Base-by-base conservation (phyloP, 2,888 invertebrate species). In the Syritta pipiens region DNA sequence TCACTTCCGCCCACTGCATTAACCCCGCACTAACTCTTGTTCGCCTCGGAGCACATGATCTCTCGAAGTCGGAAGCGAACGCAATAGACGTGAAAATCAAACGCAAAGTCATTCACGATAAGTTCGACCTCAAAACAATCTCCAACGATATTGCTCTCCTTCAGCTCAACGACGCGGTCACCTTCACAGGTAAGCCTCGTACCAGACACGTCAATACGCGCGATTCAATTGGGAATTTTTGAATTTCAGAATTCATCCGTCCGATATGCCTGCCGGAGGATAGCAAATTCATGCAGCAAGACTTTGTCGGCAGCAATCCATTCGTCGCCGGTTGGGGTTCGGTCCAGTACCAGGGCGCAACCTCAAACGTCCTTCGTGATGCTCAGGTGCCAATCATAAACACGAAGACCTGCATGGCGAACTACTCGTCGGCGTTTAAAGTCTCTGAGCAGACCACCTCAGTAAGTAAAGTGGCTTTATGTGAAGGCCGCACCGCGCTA, bases 251-350 rank as follows among this genome's bases (percentile, higher is more conserved):
- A 19, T 86, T 90, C 28, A 92, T 96, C 59, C 90, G 89, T 77
- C 94, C 95, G 0, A 93, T 96, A 81, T 96, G 96, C 86, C 89
- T 96, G 44, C 96, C 96, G 91, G 83, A 92, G 90, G 71, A 81
- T 0, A 75, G 69, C 4, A 74, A 72, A 6, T 88, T 87, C 51
- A 17, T 83, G 9, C 69, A 82, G 49, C 83, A 88, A 67, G 84
- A 85, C n/a, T 85, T 89, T 7, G 85, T 86, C 5, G 86, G 90
- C 90, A 83, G 90, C 90, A 90, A 89, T 79, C 94, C 94, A 0
- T 92, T 94, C 84, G 91, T 96, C 3, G 95, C 94, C 19, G 88
- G 97, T 14, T 97, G 96, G 96, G 97, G 97, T 9, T 90, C 94
- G 5, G 88, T 92, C 0, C 88, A 90, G 59, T 86, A 85, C 81